These are phyloP conservation scores for Cantharis nigra DNA, from an alignment of 2,888 invertebrate genomes.

Conservation along the genomic window DNA sequence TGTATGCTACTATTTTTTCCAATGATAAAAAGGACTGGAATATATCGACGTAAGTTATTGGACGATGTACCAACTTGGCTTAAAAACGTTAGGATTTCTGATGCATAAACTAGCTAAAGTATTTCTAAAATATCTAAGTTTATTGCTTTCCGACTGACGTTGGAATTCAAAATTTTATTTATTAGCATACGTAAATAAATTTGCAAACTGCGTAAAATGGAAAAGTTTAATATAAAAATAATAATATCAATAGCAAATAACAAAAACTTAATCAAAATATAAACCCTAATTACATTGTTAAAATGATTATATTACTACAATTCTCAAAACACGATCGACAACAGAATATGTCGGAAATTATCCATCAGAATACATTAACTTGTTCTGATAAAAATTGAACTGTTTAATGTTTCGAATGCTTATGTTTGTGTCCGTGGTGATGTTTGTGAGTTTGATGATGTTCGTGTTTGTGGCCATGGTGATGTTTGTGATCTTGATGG, in stretches of 20 bases:
- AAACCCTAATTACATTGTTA: neutral
- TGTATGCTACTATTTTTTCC: too few species aligned
- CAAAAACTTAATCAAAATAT: neutral
- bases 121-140: neutral
- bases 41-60: too few species aligned
- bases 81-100: too few species aligned
- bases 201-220: neutral
- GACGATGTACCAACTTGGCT: too few species aligned
- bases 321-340: neutral
- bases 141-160: neutral
- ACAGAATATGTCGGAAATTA: neutral
- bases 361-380: neutral
- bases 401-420: conserved; percentile 17
- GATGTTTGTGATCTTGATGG: conserved; percentile 31
- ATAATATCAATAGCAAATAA: neutral
- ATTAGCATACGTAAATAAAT: neutral
- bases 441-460: conserved; percentile 4
- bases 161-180: neutral
- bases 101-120: too few species aligned
- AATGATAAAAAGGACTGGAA: too few species aligned
- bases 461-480: too few species aligned
- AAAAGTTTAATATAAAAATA: neutral
- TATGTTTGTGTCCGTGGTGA: too few species aligned
- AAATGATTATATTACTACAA: neutral
- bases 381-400: neutral